Base-by-base conservation (phyloP, 2,113 vertebrate genomes). In the Numida meleagris region DNA sequence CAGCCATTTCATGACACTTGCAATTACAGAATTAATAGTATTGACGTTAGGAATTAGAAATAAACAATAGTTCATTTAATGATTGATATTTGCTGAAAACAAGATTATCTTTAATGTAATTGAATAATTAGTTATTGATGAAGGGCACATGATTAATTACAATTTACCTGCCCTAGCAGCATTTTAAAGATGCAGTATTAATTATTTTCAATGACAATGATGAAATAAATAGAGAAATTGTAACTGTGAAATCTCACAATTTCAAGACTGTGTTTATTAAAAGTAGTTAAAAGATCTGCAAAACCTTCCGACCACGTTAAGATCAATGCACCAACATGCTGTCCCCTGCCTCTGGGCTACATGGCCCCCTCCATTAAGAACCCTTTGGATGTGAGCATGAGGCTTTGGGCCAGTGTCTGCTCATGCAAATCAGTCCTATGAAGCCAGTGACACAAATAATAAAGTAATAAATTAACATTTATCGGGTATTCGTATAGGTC, bases 101-200 rank as follows among this genome's bases (percentile, higher is more conserved):
- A 94, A 91, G 61, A 83, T 91, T 95, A 94, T 81, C 42, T 93
- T 95, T 95, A 93, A 95, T 90, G 46, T 68, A 94, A 95, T 94
- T 88, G 76, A 91, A 94, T 94, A 95, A 95, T 95, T 95, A 90
- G 91, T 88, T 88, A 95, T 91, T 95, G 93, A 95, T 91, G 73
- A 94, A 91, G 85, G 48, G 45, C 13, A 90, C 75, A 65, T 90
- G 82, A 95, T 90, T 95, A 94, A 95, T 95, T 90, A 91, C 36
- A 86, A 91, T 86, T 92, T 91, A 92, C 90, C 85, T 81, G 79
- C 68, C 66, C 71, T 70, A 75, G 40, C 57, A 83, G 48, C n/a
- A 61, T 86, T 94, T 90, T 72, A 79, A 93, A 88, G 80, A 90
- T 78, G 45, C 50, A 57, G 20, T 72, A 83, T 51, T 90, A 71